phyloP scores from a whole-genome alignment of 2,797 vertebrate genomes.

The Anguilla anguilla region DNA sequence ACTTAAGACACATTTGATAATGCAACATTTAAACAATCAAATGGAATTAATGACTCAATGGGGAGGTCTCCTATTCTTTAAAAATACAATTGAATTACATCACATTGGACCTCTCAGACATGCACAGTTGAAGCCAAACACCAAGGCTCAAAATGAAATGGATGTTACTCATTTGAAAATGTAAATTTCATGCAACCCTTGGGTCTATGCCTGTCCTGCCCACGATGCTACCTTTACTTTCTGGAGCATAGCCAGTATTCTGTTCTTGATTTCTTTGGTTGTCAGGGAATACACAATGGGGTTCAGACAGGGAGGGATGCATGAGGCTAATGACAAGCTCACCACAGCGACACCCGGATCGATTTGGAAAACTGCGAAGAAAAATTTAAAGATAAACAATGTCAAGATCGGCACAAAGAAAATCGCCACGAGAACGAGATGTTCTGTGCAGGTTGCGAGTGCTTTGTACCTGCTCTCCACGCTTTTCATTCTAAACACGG shows the following conservation, averaged over 20 bases:
- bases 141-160: too few species aligned
- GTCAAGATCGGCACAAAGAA: slow-evolving; percentile 61
- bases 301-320: slow-evolving; percentile 35
- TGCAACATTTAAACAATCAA: too few species aligned
- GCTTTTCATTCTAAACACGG: too few species aligned
- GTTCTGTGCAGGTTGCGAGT: slow-evolving; percentile 64
- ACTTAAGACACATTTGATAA: too few species aligned
- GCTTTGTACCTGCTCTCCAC: slow-evolving; percentile 55
- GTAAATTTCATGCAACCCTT: too few species aligned
- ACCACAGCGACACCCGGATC: slow-evolving; percentile 39
- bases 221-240: slow-evolving; percentile 47
- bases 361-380: background rate
- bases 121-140: too few species aligned
- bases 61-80: too few species aligned
- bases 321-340: slow-evolving; percentile 64
- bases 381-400: slow-evolving; percentile 58
- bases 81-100: too few species aligned
- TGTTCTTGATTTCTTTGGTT: slow-evolving; percentile 63
- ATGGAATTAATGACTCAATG: too few species aligned
- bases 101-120: too few species aligned
- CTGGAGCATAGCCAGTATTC: slow-evolving; percentile 44
- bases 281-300: slow-evolving; percentile 44
- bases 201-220: too few species aligned
- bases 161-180: too few species aligned
- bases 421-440: slow-evolving; percentile 62